Evolutionary conservation across 2,888 invertebrate genomes (phyloP), one percentile per base, ranked within the genome.

Genomic region (Fabriciana adippe): DNA sequence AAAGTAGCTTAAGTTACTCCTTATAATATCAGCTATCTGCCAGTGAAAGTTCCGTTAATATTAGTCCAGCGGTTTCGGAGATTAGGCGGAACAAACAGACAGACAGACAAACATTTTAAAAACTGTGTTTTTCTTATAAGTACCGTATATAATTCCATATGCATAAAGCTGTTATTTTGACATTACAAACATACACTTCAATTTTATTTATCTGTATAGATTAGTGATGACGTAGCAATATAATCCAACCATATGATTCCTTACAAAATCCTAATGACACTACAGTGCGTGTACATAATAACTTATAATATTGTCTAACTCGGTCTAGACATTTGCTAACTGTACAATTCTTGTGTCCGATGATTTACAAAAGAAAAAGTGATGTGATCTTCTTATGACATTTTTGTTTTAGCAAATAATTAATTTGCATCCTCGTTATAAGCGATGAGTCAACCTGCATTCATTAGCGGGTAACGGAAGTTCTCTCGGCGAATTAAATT

Each of bases 401-500:
- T 66, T 66, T 26, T 60, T 60, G 66, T 66, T 66, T 60, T 35
- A 50, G 55, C 64, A 61, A 69, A 53, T 57, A 66, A 69, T 69
- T 69, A 67, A 67, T 69, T 67, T 60, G 69, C 69, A 67, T 69
- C 69, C 60, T 64, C 63, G 59, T 54, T 47, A 59, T 60, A 59
- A n/a, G 41, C 31, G 72, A 72, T 72, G 73, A 73, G 62, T 73
- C 73, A 73, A 72, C 75, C 64, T 76, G 74, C 71, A 75, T 74
- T 75, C 72, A 72, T 74, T 77, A 75, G 66, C 72, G 68, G 71
- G 68, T 73, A 75, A 78, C 78, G 75, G 75, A 75, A 74, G 75
- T 74, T 69, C 53, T 69, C 67, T 68, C 47, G 14, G 72, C 65
- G 55, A 72, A 72, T 71, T 68, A 68, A 71, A 73, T 73, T 65